Evolutionary conservation across 2,113 vertebrate species (phyloP), one percentile per base, ranked within the genome.

Genomic region (Emydura subglobosa): DNA sequence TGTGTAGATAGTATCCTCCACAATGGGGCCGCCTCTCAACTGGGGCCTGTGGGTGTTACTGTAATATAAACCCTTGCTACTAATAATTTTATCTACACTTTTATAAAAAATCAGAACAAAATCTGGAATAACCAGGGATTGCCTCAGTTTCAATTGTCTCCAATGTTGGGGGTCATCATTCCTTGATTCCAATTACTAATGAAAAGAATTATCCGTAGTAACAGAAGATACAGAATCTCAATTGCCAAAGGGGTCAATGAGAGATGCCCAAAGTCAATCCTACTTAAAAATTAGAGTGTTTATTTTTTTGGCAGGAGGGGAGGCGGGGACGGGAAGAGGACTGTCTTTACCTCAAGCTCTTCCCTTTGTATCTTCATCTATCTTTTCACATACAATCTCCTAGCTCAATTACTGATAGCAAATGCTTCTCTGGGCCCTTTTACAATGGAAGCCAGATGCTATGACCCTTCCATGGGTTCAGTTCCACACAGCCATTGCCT

Each of bases 251-350:
- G 10, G 86, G 29, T 55, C 88, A 89, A 81, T 16, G 53, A 68
- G 94, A 93, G 89, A 76, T 84, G 39, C 22, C 93, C 93, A 87
- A 94, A 74, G 42, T 83, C 74, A 86, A 42, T 76, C 59, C 74
- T n/a, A 87, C 53, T 61, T 25, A 68, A 90, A 93, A 68, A 79
- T 2, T 21, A 53, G 14, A 74, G 51, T 53, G 51, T 14, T 51
- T 81, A 10, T 59, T 42, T 76, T 11, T 76, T 76, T 74, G 76
- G 90, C 84, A 92, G 42, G 10, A 50, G 13, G 14, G 31, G 31
- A 1, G n/a, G 17, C 1, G 5, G 61, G 61, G 61, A n/a, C 4
- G 34, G 22, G 65, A 72, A 22, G 19, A 17, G 65, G 9, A 39
- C 19, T 72, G 65, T 72, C 39, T 22, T 72, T 72, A 72, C n/a